A percentile compares a stretch with the other conserved stretches of the same genome.
These are phyloP conservation scores for Polypedilum pembai DNA, from an alignment of 1,140 invertebrate genomes.

Conservation along the genomic window DNA sequence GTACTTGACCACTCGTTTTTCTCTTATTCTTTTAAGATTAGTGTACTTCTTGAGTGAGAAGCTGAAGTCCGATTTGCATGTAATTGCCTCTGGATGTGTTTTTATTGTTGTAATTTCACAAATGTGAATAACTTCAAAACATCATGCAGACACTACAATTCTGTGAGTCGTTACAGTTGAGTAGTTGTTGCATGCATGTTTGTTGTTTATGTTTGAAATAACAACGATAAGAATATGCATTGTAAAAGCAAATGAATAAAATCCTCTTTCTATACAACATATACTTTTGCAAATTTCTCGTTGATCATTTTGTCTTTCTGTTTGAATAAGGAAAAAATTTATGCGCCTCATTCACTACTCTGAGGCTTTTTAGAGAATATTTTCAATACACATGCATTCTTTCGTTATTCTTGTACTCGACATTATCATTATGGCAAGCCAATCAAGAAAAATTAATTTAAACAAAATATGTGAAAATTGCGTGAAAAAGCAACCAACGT, in stretches of 20 bases:
- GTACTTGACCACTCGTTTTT: not conserved
- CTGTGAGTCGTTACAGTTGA: constrained; percentile 16
- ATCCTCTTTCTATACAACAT: too few species aligned
- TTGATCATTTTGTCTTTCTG: too few species aligned
- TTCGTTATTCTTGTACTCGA: not conserved
- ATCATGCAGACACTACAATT: not conserved
- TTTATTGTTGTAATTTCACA: constrained; percentile 1
- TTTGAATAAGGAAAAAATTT: too few species aligned
- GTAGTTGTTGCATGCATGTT: not conserved
- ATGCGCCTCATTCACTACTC: too few species aligned
- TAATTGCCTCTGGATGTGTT: not conserved
- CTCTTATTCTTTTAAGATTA: not conserved
- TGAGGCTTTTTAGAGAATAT: too few species aligned
- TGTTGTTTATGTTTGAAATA: not conserved
- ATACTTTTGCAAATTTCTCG: too few species aligned
- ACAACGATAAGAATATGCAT: too few species aligned
- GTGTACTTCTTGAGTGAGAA: not conserved
- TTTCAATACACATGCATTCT: too few species aligned
- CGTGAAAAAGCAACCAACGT: not conserved
- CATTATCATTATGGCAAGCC: constrained; percentile 12
- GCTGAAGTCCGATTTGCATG: not conserved
- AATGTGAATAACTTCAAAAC: not conserved
- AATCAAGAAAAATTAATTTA: constrained; percentile 20
- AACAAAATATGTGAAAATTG: constrained; percentile 19
- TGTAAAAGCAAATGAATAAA: too few species aligned